Percentiles rank a stretch among this genome's conserved stretches.
phyloP scores from a whole-genome alignment of 2,888 invertebrate genomes.

The Polymixis lichenea region DNA sequence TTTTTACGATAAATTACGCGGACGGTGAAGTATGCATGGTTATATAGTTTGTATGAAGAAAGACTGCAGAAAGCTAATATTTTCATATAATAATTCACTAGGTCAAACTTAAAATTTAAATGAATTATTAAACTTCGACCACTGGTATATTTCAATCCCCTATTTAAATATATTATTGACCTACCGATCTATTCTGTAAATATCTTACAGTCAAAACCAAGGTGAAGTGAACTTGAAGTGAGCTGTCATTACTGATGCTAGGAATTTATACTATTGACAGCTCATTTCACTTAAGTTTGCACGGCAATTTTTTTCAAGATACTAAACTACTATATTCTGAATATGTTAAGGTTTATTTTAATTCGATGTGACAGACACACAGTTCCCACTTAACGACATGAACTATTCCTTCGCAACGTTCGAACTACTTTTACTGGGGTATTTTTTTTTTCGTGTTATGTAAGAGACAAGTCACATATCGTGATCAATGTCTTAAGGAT shows the following conservation, averaged over 20 bases:
- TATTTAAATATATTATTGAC: neutral
- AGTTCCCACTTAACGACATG: conserved; percentile 61
- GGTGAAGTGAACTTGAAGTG: neutral
- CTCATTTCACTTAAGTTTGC: neutral
- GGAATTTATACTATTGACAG: neutral
- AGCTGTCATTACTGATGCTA: neutral
- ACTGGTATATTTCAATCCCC: too few species aligned
- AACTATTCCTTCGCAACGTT: conserved; percentile 73
- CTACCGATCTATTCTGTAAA: neutral
- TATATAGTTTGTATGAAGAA: too few species aligned
- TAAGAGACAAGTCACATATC: conserved; percentile 82
- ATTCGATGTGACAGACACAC: conserved; percentile 45
- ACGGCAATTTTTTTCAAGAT: too few species aligned
- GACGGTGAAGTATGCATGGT: too few species aligned
- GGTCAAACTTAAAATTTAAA: too few species aligned
- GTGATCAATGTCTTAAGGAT: conserved; percentile 87
- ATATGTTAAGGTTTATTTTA: neutral
- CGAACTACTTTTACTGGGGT: conserved; percentile 79
- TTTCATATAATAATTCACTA: too few species aligned
- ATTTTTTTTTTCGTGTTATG: conserved; percentile 76
- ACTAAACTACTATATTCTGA: neutral
- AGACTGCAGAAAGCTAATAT: too few species aligned
- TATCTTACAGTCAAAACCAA: neutral
- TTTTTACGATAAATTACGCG: too few species aligned
- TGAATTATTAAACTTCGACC: too few species aligned